These are phyloP conservation scores for Neosilurus mollespiculum DNA, from an alignment of 2,797 vertebrate genomes.

Conservation along the genomic window DNA sequence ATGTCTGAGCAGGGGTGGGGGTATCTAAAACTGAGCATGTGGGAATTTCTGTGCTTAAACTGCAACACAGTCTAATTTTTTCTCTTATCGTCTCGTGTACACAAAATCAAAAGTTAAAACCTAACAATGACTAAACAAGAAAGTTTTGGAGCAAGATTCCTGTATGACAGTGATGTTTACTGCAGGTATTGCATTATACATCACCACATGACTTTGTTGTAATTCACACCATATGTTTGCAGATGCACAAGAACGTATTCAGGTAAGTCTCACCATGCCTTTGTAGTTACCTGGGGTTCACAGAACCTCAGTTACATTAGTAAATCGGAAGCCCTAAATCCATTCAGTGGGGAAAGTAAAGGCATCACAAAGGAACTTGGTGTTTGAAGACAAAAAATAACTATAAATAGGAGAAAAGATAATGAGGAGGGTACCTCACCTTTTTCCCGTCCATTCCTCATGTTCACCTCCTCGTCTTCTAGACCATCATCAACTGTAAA, in stretches of 20 bases:
- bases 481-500: slow-evolving; percentile 80
- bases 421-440: slow-evolving; percentile 67
- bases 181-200: not conserved
- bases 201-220: not conserved
- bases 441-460: slow-evolving; percentile 89
- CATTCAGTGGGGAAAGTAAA: not conserved
- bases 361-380: slow-evolving; percentile 5
- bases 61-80: too few species aligned
- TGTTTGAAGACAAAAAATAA: not conserved
- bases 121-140: not conserved
- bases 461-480: slow-evolving; percentile 82
- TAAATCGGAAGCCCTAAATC: not conserved
- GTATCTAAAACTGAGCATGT: too few species aligned
- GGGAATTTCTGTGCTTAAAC: too few species aligned
- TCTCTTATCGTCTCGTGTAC: too few species aligned
- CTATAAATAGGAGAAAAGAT: not conserved
- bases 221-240: not conserved
- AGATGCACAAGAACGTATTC: not conserved
- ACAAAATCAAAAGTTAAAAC: too few species aligned
- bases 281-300: not conserved
- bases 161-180: not conserved
- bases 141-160: not conserved
- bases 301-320: not conserved
- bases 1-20: too few species aligned
- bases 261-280: not conserved